These are phyloP conservation scores for Yponomeuta malinellus DNA, from an alignment of 2,888 invertebrate genomes.

Conservation along the genomic window DNA sequence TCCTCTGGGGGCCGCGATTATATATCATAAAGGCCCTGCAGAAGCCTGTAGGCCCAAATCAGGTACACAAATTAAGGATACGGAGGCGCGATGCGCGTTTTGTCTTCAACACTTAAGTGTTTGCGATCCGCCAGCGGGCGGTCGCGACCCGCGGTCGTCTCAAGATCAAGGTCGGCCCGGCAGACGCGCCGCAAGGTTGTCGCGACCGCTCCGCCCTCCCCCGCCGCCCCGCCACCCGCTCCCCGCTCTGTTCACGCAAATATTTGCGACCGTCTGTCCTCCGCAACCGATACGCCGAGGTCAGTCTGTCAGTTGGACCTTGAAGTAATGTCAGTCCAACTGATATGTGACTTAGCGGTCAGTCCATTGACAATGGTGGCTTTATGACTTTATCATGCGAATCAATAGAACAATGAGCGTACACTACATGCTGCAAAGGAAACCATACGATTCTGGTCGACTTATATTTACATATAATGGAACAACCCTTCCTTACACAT, in stretches of 20 bases:
- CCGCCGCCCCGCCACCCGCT: conserved; percentile 26
- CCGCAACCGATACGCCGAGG: conserved; percentile 75
- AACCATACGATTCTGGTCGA: neutral
- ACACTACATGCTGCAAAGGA: neutral
- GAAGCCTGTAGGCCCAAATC: neutral
- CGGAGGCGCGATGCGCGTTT: neutral
- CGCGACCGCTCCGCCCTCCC: conserved; percentile 29
- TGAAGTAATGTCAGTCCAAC: conserved; percentile 65
- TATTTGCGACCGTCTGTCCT: conserved; percentile 74
- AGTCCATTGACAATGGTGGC: conserved; percentile 8
- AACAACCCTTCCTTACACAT: neutral
- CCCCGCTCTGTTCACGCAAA: conserved; percentile 56
- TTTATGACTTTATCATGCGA: conserved; percentile 9
- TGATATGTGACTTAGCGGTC: conserved; percentile 13
- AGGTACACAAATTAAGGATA: neutral
- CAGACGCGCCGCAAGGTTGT: conserved; percentile 71
- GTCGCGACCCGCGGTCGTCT: conserved; percentile 55
- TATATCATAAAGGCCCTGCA: neutral
- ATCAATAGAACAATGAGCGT: neutral
- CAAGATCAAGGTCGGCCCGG: conserved; percentile 71
- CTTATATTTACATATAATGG: neutral
- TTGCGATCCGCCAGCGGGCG: conserved; percentile 8
- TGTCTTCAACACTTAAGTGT: neutral
- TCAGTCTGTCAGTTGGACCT: conserved; percentile 68
- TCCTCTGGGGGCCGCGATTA: neutral